Evolutionary conservation across 2,797 vertebrate genomes (phyloP).

Genomic region (Chelonia mydas): DNA sequence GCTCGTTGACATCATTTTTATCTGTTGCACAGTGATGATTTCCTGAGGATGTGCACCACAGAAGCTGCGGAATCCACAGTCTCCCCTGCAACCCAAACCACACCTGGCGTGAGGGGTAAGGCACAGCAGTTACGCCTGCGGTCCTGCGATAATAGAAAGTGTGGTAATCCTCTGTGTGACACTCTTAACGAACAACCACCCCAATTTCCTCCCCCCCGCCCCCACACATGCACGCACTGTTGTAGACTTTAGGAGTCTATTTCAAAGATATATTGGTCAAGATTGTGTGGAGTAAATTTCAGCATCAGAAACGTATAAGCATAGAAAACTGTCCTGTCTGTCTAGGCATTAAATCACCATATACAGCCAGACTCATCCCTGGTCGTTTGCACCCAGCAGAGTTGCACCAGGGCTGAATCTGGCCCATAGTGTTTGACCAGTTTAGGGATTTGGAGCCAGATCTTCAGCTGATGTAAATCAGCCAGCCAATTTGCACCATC

Average conservation of each 20-base stretch:
- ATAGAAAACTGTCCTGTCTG: neutral
- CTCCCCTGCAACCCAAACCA: neutral
- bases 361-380: neutral
- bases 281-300: neutral
- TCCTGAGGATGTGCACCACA: neutral
- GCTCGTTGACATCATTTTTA: neutral
- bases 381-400: conserved; percentile 31
- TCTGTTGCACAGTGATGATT: neutral
- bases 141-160: conserved; percentile 49
- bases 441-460: neutral
- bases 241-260: neutral
- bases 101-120: neutral
- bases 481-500: neutral
- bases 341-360: rapidly evolving
- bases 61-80: neutral
- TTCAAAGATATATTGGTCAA: neutral
- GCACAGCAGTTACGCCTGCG: neutral
- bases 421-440: neutral
- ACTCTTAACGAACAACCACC: rapidly evolving
- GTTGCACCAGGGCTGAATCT: conserved; percentile 45
- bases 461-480: conserved; percentile 25
- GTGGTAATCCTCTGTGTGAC: conserved; percentile 38
- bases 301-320: neutral
- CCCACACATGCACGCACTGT: neutral
- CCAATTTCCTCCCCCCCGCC: neutral